Evolutionary conservation across 2,797 vertebrate genomes (phyloP).

Genomic region (Onychomys arenicola): DNA sequence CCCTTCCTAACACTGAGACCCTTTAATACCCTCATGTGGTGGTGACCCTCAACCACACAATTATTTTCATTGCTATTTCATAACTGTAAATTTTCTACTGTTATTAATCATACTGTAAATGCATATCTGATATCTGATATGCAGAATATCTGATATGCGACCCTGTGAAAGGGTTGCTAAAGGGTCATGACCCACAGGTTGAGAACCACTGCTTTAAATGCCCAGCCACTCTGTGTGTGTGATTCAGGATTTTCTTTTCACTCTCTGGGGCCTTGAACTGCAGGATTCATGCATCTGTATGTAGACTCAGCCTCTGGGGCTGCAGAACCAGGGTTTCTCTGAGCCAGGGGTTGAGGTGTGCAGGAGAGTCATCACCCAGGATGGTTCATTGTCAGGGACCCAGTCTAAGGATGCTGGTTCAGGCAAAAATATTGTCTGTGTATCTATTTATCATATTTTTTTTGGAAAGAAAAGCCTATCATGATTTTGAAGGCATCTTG

Average conservation of each 20-base stretch:
- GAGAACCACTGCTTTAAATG: background rate
- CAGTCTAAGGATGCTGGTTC: background rate
- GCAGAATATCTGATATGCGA: too few species aligned
- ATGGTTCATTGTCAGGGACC: background rate
- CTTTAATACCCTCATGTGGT: background rate
- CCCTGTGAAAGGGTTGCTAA: background rate
- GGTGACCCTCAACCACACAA: background rate
- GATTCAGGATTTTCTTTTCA: slow-evolving; percentile 4
- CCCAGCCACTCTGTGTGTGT: background rate
- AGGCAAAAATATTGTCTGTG: slow-evolving; percentile 31
- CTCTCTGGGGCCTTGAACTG: background rate
- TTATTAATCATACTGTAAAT: too few species aligned
- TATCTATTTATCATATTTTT: background rate
- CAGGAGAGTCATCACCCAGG: background rate
- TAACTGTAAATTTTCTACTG: background rate
- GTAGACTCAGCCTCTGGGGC: background rate
- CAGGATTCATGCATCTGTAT: background rate
- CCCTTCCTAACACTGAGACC: background rate
- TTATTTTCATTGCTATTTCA: too few species aligned
- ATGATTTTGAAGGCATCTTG: slow-evolving; percentile 16
- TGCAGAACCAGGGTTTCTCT: background rate
- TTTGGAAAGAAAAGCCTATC: background rate
- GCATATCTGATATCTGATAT: background rate
- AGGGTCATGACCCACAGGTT: background rate
- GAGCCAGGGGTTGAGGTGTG: background rate